Conservation (phyloP, 2,797 vertebrate species). For the Enteromius paludinosus region DNA sequence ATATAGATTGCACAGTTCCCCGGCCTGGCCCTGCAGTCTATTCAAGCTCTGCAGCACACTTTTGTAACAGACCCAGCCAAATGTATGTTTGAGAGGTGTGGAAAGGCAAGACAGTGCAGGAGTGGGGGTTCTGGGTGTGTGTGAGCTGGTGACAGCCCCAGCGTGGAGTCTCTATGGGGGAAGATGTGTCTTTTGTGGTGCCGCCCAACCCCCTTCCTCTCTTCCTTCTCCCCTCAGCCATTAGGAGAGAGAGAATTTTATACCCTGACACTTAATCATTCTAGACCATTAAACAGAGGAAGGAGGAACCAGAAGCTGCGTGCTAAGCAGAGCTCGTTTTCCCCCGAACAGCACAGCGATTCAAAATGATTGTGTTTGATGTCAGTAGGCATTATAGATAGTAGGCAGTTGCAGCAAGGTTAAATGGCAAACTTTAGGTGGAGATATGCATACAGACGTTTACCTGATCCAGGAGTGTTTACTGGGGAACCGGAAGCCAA, state of each 20-base stretch:
- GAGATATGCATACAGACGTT: constrained; percentile 12
- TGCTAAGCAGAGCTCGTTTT: constrained; percentile 28
- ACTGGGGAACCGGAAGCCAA: not conserved
- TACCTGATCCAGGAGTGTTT: not conserved
- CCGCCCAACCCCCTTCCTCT: constrained; percentile 43
- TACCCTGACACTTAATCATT: constrained; percentile 54
- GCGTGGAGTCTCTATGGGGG: constrained; percentile 45
- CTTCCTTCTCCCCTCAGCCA: constrained; percentile 40
- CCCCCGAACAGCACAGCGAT: not conserved
- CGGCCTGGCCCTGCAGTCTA: constrained; percentile 57
- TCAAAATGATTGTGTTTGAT: constrained; percentile 13
- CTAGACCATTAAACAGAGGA: constrained; percentile 49
- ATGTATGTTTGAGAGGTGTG: constrained; percentile 20
- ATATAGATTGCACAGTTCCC: constrained; percentile 11
- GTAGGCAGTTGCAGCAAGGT: not conserved
- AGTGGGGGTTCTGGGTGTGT: constrained; percentile 46
- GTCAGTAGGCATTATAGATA: not conserved
- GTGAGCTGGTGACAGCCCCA: constrained; percentile 42
- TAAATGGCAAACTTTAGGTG: not conserved
- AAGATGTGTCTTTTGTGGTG: constrained; percentile 50
- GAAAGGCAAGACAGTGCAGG: constrained; percentile 14
- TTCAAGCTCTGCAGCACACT: constrained; percentile 66
- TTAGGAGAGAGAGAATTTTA: constrained; percentile 44
- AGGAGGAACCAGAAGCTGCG: constrained; percentile 35
- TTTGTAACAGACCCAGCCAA: constrained; percentile 56